These are phyloP conservation scores for Zaprionus vittiger DNA, from an alignment of 1,140 invertebrate species.

Conservation along the genomic window DNA sequence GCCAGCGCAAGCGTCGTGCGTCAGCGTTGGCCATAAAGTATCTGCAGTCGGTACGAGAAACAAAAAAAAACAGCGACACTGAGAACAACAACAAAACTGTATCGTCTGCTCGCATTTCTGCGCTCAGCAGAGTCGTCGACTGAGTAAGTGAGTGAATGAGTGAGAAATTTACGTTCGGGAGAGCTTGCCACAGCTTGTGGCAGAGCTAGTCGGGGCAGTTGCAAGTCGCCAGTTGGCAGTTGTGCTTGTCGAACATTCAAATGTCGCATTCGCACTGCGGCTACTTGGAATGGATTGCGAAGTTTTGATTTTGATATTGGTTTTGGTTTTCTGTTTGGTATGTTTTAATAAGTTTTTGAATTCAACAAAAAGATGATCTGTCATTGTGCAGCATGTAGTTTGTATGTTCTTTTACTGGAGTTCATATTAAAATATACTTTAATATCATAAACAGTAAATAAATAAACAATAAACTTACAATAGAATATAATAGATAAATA, in stretches of 20 bases:
- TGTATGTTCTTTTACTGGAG: no score
- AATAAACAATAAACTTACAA: no score
- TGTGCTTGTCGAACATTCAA: constrained; percentile 24
- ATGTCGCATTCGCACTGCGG: constrained; percentile 33
- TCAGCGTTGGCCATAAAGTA: constrained; percentile 75
- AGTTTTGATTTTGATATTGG: neutral
- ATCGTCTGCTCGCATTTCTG: constrained; percentile 67
- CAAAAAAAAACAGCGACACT: constrained; percentile 8
- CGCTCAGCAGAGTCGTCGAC: constrained; percentile 43
- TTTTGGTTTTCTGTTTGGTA: neutral
- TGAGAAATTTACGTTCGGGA: constrained; percentile 49
- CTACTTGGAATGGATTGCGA: constrained; percentile 15
- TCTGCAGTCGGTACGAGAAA: constrained; percentile 56
- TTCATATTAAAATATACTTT: no score
- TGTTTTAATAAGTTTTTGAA: neutral
- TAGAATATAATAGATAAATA: no score
- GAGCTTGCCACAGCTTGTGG: constrained; percentile 47
- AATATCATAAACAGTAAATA: no score
- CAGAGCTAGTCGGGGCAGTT: constrained; percentile 35
- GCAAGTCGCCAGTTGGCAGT: constrained; percentile 25
- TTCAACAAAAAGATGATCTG: neutral
- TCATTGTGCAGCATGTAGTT: neutral
- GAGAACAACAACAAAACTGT: constrained; percentile 34
- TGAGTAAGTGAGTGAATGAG: constrained; percentile 50
- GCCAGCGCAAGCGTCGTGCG: constrained; percentile 24